Base-by-base conservation (phyloP, 2,113 vertebrate genomes). In the Fregetta grallaria region DNA sequence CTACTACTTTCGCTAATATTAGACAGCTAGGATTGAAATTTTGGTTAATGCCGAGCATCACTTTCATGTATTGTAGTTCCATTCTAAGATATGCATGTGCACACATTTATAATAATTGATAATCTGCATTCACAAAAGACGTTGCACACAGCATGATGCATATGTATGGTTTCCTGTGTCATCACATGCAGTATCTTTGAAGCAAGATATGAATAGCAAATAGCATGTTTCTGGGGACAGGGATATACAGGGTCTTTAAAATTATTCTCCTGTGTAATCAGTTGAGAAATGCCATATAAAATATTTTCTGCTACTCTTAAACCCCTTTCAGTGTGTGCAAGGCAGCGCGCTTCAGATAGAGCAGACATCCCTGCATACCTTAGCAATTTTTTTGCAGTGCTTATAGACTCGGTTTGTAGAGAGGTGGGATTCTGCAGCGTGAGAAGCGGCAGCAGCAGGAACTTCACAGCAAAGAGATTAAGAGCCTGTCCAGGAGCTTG, bases 301-400 rank as follows among this genome's bases (percentile, higher is more conserved):
- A 36, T 30, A 12, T 40, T 77, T 77, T 32, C 42, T 74, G 25
- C 25, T 23, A 14, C 38, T 62, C 36, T 50, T 50, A 81, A 50
- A 13, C 23, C 21, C 11, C 36, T 68, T 58, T 56, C 42, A 26
- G 12, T 21, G 13, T n/a, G 8, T 6, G 23, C 30, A 40, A 73
- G 15, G 42, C 62, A 44, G 22, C 1, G 1, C 1, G 0, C 19
- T 70, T 53, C 32, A 50, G 44, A 7, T 23, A 40, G 38, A 76
- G 34, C 42, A 53, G 44, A 3, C n/a, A 53, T 40, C 58, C 26
- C 32, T 13, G 26, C 38, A 32, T 15, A 23, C 16, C 70, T 53
- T 23, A 15, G 29, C 30, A 15, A 10, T 6, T 72, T 61, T 75
- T 52, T 50, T 86, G 14, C 65, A 25, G 19, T 32, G 25, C 23